A percentile compares a stretch with the other conserved stretches of the same genome.
Conservation (phyloP, 2,888 invertebrate species). For the Azorinus chamasolen region DNA sequence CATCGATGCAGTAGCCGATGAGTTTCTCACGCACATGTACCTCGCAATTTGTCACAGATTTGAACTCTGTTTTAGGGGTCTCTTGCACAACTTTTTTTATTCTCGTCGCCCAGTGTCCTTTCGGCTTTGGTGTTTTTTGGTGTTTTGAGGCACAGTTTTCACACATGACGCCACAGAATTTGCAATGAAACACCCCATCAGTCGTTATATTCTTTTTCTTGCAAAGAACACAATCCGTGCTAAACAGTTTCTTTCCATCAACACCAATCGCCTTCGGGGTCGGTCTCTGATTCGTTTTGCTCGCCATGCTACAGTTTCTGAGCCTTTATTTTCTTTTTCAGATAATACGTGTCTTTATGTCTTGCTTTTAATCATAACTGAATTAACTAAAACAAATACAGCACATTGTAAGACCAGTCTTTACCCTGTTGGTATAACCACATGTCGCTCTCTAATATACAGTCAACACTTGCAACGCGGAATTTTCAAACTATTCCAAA, state of each 20-base stretch:
- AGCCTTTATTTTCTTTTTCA: too few relatives aligned
- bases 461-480: too few relatives aligned
- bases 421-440: too few relatives aligned
- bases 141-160: conserved; percentile 53
- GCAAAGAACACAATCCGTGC: conserved; percentile 29
- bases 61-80: conserved; percentile 27
- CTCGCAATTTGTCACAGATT: conserved; percentile 44
- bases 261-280: conserved; percentile 19
- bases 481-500: too few relatives aligned
- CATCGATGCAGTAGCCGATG: conserved; percentile 48
- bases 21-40: conserved; percentile 30
- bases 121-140: conserved; percentile 47
- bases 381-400: too few relatives aligned
- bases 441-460: too few relatives aligned
- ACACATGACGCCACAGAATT: conserved; percentile 54
- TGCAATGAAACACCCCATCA: conserved; percentile 51
- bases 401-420: too few relatives aligned
- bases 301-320: too few relatives aligned
- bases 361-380: too few relatives aligned
- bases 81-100: conserved; percentile 21
- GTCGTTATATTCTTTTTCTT: conserved; percentile 21
- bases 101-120: conserved; percentile 52
- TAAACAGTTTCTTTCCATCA: conserved; percentile 29
- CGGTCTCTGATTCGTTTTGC: too few relatives aligned
- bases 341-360: too few relatives aligned